Base-by-base conservation (phyloP, 2,113 vertebrate genomes). In the western clawed frog (Xenopus tropicalis) region DNA sequence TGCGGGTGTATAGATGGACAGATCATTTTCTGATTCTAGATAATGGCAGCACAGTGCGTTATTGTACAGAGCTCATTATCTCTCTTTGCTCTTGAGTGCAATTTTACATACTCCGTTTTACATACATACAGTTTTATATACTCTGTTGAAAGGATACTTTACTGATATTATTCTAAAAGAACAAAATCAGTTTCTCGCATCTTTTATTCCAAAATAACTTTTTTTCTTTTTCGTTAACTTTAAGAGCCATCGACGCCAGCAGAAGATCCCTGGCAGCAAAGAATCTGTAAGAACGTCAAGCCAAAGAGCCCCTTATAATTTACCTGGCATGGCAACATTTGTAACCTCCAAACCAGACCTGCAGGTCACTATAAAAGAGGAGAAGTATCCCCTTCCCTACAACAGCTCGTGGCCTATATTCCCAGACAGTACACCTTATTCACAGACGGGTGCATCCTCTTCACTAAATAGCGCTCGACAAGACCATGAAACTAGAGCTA, bases 281-380 rank as follows among this genome's bases (percentile, higher is more conserved):
- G 91, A 90, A 66, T 91, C 89, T 84, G 83, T 91, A 77, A 91
- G 87, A 88, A 90, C 82, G 85, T 71, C 89, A 13, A 86, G 90
- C 44, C 88, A 90, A 82, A 87, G 88, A 85, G 87, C 90, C 66
- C 83, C 91, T 48, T 93, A 89, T 70, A 87, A 93, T 58, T 90
- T 99, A 43, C 96, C 97, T 3, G 78, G 95, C 84, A 96, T 98
- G 94, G 93, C 91, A 10, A 93, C 94, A 14, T 98, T 97, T 69
- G 93, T 98, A 83, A 93, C 85, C 1, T 79, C 91, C 23, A 90
- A 96, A 76, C 90, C 94, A 20, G 93, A 94, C 80, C 94, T 98
- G 73, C 89, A 90, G 83, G 91, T 96, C 56, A 96, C 94, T 69
- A 86, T 92, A 83, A 94, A 92, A 73, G 91, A 92, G 57, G 94